Evolutionary conservation across 2,888 invertebrate genomes (phyloP).

Genomic region (Polydrusus pterygomalis): DNA sequence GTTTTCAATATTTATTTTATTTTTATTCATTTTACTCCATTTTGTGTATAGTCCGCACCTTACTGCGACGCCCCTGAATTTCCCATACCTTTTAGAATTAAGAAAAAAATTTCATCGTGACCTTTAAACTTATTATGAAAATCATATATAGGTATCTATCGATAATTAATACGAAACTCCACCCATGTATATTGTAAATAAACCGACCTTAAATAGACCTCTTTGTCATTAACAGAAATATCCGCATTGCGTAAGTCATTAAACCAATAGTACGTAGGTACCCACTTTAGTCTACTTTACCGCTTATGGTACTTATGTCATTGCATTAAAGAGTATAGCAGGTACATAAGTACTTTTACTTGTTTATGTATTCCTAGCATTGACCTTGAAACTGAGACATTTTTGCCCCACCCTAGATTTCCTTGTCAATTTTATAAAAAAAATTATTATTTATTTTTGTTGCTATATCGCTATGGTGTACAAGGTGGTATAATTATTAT

Average conservation of each 20-base stretch:
- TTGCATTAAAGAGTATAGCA: neutral
- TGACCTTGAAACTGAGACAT: conserved; percentile 34
- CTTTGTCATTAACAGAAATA: conserved; percentile 8
- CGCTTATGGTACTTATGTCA: neutral
- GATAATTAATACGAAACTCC: conserved; percentile 4
- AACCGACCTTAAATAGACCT: neutral
- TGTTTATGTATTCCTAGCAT: conserved; percentile 20
- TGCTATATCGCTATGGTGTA: too few relatives aligned
- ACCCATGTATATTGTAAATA: conserved; percentile 14
- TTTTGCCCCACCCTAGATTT: conserved; percentile 14
- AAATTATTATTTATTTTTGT: conserved; percentile 6
- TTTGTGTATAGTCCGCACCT: too few relatives aligned
- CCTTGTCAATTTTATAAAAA: conserved; percentile 18
- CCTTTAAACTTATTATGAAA: neutral
- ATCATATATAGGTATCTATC: neutral
- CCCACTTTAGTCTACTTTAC: too few relatives aligned
- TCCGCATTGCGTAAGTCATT: conserved; percentile 11
- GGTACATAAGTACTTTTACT: conserved; percentile 16
- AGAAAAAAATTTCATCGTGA: neutral
- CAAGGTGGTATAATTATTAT: too few relatives aligned
- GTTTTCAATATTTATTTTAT: too few relatives aligned
- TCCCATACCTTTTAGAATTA: too few relatives aligned
- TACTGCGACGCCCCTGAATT: too few relatives aligned
- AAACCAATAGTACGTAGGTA: neutral
- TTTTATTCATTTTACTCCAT: too few relatives aligned